These are phyloP conservation scores for Otolemur garnettii DNA, from an alignment of 2,113 vertebrate genomes.

Conservation along the genomic window DNA sequence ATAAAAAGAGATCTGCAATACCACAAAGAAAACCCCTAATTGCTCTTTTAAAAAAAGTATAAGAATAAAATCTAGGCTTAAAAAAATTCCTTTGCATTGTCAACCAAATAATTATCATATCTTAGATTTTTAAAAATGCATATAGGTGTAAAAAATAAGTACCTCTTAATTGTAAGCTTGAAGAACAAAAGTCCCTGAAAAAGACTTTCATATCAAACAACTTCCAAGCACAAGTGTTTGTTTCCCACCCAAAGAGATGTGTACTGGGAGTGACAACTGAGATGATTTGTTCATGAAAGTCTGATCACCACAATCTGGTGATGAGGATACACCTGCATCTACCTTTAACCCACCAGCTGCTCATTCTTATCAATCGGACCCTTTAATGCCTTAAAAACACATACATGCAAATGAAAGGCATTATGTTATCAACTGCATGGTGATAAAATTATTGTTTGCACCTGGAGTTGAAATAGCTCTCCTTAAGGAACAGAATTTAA, in stretches of 20 bases:
- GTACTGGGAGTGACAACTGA: neutral
- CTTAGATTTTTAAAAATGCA: neutral
- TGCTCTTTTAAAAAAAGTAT: neutral
- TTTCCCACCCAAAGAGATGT: neutral
- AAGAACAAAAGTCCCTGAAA: neutral
- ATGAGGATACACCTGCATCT: neutral
- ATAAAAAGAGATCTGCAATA: neutral
- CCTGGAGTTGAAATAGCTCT: neutral
- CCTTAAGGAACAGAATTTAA: neutral
- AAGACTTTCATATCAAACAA: neutral
- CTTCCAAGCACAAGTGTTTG: neutral
- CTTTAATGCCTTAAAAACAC: neutral
- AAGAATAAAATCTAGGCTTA: neutral
- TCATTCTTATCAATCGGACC: neutral
- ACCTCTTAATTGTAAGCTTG: neutral
- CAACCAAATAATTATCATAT: neutral
- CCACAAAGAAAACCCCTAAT: neutral
- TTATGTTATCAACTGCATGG: neutral
- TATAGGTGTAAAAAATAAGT: neutral
- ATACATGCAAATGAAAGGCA: neutral
- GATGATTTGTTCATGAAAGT: neutral
- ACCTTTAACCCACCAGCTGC: constrained; percentile 21
- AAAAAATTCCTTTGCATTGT: neutral
- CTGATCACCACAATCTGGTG: neutral
- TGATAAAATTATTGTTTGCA: neutral